Evolutionary conservation across 1,140 invertebrate species (phyloP).

Genomic region (Euwallacea fornicatus): DNA sequence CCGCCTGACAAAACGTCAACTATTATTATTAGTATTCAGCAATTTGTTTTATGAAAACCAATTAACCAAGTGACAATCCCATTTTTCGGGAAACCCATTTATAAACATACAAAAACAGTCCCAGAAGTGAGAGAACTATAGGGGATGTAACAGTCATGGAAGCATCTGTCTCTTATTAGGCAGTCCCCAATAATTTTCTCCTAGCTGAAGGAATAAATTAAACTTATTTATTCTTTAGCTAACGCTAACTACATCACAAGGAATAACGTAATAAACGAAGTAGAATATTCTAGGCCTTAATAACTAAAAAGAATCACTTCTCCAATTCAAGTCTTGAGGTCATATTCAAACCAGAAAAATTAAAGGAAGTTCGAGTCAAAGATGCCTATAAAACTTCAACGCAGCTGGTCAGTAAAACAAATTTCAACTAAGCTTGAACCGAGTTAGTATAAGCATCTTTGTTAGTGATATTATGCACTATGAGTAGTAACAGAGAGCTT

Average conservation of each 20-base stretch:
- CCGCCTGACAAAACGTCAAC: constrained; percentile 41
- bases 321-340: constrained; percentile 7
- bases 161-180: too few species aligned
- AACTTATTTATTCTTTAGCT: constrained; percentile 1
- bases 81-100: too few species aligned
- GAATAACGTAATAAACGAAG: constrained; percentile 41
- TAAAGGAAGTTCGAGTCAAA: constrained; percentile 38
- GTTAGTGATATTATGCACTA: background rate
- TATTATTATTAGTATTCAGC: constrained; percentile 57
- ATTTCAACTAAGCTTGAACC: background rate
- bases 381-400: constrained; percentile 39
- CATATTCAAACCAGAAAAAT: too few species aligned
- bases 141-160: too few species aligned
- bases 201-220: background rate
- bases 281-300: constrained; percentile 43
- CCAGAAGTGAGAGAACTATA: too few species aligned
- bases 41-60: constrained; percentile 20
- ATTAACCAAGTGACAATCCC: background rate
- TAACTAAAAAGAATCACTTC: constrained; percentile 52
- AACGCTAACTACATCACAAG: constrained; percentile 51
- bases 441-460: constrained; percentile 13
- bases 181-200: too few species aligned
- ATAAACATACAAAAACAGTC: too few species aligned
- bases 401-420: constrained; percentile 11
- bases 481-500: too few species aligned